Base-by-base conservation (phyloP, 2,113 vertebrate genomes). In the Engystomops pustulosus region DNA sequence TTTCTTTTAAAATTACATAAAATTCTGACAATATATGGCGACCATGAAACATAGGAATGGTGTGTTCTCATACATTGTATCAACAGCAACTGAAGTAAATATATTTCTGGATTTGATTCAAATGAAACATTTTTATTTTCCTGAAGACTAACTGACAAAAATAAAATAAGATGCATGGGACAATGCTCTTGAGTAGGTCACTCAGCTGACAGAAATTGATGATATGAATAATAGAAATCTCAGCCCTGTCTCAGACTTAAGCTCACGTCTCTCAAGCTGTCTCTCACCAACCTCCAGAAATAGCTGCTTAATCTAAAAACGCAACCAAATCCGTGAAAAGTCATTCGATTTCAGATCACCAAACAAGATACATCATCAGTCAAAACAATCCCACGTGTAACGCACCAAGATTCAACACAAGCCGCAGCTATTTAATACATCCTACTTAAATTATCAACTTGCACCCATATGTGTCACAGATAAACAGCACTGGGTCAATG, bases 151-250 rank as follows among this genome's bases (percentile, higher is more conserved):
- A 86, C 87, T n/a, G 81, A 80, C n/a, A 8, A 58, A 38, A 85
- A 85, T 86, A 88, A 83, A 86, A 65, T 85, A 82, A 86, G 88
- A 87, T 69, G 65, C 82, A 68, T 84, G 68, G 82, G 65, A 25
- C 82, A 70, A 55, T 68, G 85, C 78, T 91, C 86, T 88, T 3
- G 27, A 91, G 87, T 87, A 90, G 90, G 91, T 89, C 89, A 87
- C 90, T 91, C 88, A 90, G 87, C 89, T 90, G 90, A 88, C 87
- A 92, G 88, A 88, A 91, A 90, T 87, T 85, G 90, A 91, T 92
- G 88, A 88, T 89, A 89, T 88, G 85, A 91, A 90, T 91, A 91
- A 92, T 92, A 92, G 93, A 93, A 93, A 92, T 92, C 91, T 92
- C 90, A 70, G 45, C 34, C 27, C 75, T 45, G 62, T 83, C 81